phyloP scores from a whole-genome alignment of 2,113 vertebrate species.

The Siniperca knerii region DNA sequence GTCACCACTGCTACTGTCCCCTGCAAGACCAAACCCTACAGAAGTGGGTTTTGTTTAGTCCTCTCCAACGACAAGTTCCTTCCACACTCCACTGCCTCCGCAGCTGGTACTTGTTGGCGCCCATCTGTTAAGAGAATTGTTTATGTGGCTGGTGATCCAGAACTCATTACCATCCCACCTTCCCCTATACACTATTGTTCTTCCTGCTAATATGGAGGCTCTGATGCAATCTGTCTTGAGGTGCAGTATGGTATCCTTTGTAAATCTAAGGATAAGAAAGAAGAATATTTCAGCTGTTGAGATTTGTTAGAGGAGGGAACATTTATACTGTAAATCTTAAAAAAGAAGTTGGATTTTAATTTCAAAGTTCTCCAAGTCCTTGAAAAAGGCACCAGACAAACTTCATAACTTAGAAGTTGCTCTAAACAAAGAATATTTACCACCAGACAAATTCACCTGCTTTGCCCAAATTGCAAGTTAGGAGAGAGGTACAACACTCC shows the following conservation, averaged over 20 bases:
- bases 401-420: not conserved
- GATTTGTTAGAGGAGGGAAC: conserved; percentile 23
- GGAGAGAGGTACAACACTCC: not conserved
- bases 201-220: conserved; percentile 76
- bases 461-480: not conserved
- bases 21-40: conserved; percentile 37
- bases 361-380: conserved; percentile 28
- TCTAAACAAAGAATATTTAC: not conserved
- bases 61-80: conserved; percentile 68
- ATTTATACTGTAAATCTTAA: conserved; percentile 4
- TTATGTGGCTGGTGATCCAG: conserved; percentile 81
- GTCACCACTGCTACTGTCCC: conserved; percentile 41
- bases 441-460: not conserved
- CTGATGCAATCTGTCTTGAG: conserved; percentile 66
- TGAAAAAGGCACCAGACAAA: conserved; percentile 2
- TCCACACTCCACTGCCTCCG: conserved; percentile 79
- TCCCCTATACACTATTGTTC: conserved; percentile 81
- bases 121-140: conserved; percentile 86
- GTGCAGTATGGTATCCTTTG: conserved; percentile 10
- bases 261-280: conserved; percentile 11
- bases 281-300: conserved; percentile 41
- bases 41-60: conserved; percentile 82
- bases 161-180: conserved; percentile 85
- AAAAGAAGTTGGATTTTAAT: not conserved
- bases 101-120: conserved; percentile 83